Evolutionary conservation across 1,140 invertebrate genomes (phyloP).

Genomic region (Sycophila sp.): DNA sequence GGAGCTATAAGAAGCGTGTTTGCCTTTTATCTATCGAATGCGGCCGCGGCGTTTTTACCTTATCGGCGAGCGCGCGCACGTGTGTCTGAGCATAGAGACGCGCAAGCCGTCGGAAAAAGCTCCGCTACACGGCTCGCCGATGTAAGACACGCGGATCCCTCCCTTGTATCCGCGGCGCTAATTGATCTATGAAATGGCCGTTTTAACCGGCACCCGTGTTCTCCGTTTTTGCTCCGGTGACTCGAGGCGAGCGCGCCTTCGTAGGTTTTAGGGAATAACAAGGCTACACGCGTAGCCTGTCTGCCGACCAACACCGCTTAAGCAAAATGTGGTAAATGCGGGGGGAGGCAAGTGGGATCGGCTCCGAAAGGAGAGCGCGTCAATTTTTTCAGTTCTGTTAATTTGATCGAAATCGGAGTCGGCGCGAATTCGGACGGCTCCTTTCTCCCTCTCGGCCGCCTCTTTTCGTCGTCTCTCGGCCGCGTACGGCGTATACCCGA

Average conservation of each 20-base stretch:
- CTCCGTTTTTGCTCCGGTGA: too few relatives aligned
- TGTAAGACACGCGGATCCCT: neutral
- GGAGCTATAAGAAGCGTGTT: neutral
- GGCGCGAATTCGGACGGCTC: neutral
- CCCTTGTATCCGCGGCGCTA: too few relatives aligned
- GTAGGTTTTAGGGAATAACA: too few relatives aligned
- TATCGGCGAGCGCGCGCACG: neutral
- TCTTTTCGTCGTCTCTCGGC: neutral
- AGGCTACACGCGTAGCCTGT: neutral
- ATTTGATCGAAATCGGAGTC: slow-evolving; percentile 19
- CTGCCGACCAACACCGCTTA: neutral
- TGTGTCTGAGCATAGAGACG: neutral
- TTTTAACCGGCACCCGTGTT: too few relatives aligned
- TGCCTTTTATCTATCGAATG: neutral
- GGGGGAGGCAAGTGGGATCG: too few relatives aligned
- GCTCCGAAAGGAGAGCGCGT: too few relatives aligned
- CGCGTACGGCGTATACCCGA: too few relatives aligned
- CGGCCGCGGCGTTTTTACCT: neutral
- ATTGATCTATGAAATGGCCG: too few relatives aligned
- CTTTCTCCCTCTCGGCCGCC: neutral
- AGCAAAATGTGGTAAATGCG: too few relatives aligned
- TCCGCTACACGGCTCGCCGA: neutral
- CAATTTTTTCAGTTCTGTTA: neutral
- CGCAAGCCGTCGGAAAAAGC: neutral
- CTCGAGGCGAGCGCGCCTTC: too few relatives aligned